These are phyloP conservation scores for Scalopus aquaticus DNA, from an alignment of 2,113 vertebrate genomes.

Conservation along the genomic window DNA sequence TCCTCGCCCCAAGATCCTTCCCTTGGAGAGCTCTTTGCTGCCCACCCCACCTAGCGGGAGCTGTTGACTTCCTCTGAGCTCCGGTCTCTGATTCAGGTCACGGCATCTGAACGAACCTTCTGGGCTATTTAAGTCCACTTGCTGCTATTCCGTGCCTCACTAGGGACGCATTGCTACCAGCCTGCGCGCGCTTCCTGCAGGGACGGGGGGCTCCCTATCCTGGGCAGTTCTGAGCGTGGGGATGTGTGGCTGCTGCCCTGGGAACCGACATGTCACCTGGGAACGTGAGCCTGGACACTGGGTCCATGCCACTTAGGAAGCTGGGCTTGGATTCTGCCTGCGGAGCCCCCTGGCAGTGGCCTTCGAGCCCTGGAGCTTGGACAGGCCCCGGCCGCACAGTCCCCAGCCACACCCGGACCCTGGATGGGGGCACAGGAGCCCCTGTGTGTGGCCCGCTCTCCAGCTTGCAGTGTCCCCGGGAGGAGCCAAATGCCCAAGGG, in stretches of 20 bases:
- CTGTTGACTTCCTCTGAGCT: neutral
- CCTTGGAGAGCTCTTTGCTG: neutral
- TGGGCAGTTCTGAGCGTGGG: neutral
- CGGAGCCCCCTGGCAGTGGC: neutral
- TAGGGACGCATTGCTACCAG: neutral
- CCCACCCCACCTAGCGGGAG: neutral
- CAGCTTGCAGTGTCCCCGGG: neutral
- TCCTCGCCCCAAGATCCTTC: neutral
- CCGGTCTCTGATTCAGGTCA: neutral
- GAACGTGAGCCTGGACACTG: neutral
- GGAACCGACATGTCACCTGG: neutral
- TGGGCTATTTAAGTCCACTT: neutral
- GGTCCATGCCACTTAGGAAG: neutral
- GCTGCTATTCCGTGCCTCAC: neutral
- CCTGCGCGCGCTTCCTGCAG: neutral
- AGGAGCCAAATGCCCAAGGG: neutral
- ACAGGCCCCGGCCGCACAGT: neutral
- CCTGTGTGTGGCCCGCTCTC: neutral
- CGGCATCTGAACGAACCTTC: neutral
- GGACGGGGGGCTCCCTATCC: neutral
- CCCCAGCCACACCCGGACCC: neutral
- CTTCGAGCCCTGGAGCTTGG: neutral
- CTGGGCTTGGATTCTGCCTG: neutral
- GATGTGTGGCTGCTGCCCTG: neutral
- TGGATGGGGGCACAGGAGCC: neutral